These are phyloP conservation scores for Drosophila putrida DNA, from an alignment of 2,888 invertebrate genomes.

Conservation along the genomic window DNA sequence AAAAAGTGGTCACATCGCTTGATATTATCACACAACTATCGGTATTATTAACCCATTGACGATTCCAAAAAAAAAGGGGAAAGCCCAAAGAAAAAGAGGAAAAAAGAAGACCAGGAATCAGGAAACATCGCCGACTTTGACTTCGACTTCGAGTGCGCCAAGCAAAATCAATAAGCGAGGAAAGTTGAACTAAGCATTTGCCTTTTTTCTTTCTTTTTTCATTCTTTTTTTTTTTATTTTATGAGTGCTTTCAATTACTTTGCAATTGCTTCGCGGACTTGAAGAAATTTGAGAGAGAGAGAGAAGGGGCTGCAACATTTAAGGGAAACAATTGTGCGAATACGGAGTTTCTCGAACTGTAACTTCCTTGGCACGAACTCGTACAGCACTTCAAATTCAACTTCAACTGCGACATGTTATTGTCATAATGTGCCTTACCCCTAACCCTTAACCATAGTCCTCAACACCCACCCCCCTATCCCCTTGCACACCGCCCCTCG, in stretches of 20 bases:
- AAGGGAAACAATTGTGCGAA: conserved; percentile 44
- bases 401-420: conserved; percentile 75
- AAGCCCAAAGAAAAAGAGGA: background rate
- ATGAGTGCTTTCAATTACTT: conserved; percentile 73
- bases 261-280: conserved; percentile 54
- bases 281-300: background rate
- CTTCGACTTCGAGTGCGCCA: conserved; percentile 16
- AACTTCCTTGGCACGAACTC: conserved; percentile 56
- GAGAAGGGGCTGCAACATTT: conserved; percentile 22
- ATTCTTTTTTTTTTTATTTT: conserved; percentile 10
- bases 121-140: background rate
- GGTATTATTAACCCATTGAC: conserved; percentile 30
- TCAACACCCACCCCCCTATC: background rate
- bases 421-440: conserved; percentile 66
- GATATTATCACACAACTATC: conserved; percentile 17
- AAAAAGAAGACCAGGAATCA: background rate
- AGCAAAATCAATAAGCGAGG: conserved; percentile 52
- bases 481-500: background rate
- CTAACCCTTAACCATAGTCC: background rate
- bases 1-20: conserved; percentile 6
- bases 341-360: conserved; percentile 22
- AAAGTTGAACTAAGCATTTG: conserved; percentile 41
- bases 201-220: conserved; percentile 1
- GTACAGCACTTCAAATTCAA: conserved; percentile 50
- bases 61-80: background rate